Evolutionary conservation across 37 sponge, comb jelly and placozoan species (phyloP).

Genomic region (Aplysina aerophoba): DNA sequence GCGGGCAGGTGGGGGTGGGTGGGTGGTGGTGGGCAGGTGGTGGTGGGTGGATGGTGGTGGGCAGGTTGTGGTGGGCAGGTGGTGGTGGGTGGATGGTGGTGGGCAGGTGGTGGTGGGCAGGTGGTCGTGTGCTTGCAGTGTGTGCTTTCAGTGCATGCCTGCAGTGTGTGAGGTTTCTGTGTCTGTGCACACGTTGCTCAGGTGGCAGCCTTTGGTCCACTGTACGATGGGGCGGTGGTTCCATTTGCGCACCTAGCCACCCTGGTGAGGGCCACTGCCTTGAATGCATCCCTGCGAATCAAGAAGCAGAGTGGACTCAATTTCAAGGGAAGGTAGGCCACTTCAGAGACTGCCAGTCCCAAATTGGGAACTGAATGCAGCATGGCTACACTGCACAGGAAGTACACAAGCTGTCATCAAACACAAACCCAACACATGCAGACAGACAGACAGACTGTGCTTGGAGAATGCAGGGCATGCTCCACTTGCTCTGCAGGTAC

Average conservation of each 20-base stretch:
- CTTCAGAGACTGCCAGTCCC: background rate
- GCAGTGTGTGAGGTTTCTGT: background rate
- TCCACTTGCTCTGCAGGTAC: constrained; percentile 11
- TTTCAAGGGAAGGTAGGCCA: constrained; percentile 7
- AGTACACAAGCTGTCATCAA: too few species aligned
- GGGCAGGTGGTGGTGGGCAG: background rate
- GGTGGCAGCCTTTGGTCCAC: constrained; percentile 92
- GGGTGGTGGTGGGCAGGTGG: background rate
- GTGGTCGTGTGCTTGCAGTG: background rate
- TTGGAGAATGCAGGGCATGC: too few species aligned
- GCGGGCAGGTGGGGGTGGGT: too few species aligned
- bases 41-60: constrained; percentile 21
- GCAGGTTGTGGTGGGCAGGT: background rate
- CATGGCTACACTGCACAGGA: background rate
- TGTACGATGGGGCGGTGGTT: constrained; percentile 95
- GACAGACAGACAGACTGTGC: too few species aligned
- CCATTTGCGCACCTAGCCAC: constrained; percentile 61
- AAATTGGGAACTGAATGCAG: background rate
- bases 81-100: constrained; percentile 16
- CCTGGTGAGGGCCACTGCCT: constrained; percentile 92
- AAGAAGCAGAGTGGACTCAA: constrained; percentile 27
- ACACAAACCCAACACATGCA: too few species aligned
- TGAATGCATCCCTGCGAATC: constrained; percentile 71
- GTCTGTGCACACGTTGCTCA: constrained; percentile 43
- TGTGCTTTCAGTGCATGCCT: background rate